Evolutionary conservation across 2,113 vertebrate genomes (phyloP), one percentile per base, ranked within the genome.

Genomic region (Colaptes auratus): DNA sequence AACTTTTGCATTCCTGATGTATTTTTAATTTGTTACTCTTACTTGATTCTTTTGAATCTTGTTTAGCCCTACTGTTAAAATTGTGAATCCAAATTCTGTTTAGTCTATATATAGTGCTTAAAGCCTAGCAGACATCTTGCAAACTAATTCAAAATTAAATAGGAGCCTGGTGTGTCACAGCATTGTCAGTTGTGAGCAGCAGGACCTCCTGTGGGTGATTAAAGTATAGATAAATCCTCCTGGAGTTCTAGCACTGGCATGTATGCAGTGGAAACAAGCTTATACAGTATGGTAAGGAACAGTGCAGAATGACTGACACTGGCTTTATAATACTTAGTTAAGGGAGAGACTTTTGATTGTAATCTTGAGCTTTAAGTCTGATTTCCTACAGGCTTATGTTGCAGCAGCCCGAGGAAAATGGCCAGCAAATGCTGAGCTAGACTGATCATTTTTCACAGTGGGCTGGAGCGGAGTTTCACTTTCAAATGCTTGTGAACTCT

Each of bases 371-470:
- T 89, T 72, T 77, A 46, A 72, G 89, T 78, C 33, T 84, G 66
- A 70, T 92, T 91, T 89, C 55, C 59, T 79, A 19, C 18, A 66
- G 64, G n/a, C 20, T 82, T n/a, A 50, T 82, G 52, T 89, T 89
- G 50, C 25, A 66, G n/a, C 55, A 94, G 64, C 35, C 39, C 73
- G 70, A 82, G 64, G 56, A 88, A 70, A 63, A 35, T 18, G 30
- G 74, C 63, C 59, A 53, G 50, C 35, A 85, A 82, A 39, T 6
- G 31, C 91, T 82, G 70, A 89, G 15, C 55, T 21, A 18, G n/a
- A 15, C 21, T 33, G 36, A 16, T 75, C 9, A n/a, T 55, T 58
- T 63, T 82, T 50, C 46, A n/a, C 44, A 28, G 23, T 4, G 13
- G 42, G 16, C 39, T 42, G n/a, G 39, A 55, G 52, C 35, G 61